Evolutionary conservation across 2,113 vertebrate genomes (phyloP).

Genomic region (Gnathonemus longibarbis): DNA sequence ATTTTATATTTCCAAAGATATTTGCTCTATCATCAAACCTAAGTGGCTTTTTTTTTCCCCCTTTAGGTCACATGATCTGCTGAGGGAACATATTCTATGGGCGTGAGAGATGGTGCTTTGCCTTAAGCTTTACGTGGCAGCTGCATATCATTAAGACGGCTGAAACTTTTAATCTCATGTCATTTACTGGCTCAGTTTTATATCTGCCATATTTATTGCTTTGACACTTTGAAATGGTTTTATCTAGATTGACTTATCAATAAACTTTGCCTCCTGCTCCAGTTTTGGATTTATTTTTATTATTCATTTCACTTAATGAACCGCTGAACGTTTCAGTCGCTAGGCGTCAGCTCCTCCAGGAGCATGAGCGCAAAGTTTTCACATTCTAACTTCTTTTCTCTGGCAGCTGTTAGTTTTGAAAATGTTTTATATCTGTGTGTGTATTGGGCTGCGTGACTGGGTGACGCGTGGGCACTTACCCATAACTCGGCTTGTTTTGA

Average conservation of each 20-base stretch:
- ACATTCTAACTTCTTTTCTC: neutral
- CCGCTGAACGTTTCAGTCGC: neutral
- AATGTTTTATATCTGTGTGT: neutral
- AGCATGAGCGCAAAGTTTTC: neutral
- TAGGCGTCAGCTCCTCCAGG: neutral
- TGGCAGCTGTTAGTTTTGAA: neutral
- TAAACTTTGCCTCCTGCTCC: conserved; percentile 51
- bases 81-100: conserved; percentile 41
- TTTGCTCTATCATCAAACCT: neutral
- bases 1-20: neutral
- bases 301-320: neutral
- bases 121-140: conserved; percentile 50
- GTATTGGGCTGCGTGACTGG: neutral
- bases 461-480: neutral
- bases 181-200: conserved; percentile 51
- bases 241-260: conserved; percentile 43
- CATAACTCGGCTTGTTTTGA: neutral
- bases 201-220: conserved; percentile 63
- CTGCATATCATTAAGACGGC: conserved; percentile 37
- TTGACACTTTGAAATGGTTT: conserved; percentile 38
- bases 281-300: neutral
- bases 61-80: conserved; percentile 52
- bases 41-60: neutral
- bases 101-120: conserved; percentile 43
- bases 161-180: conserved; percentile 35